These are phyloP conservation scores for Leptothorax acervorum DNA, from an alignment of 2,888 invertebrate species.

Conservation along the genomic window DNA sequence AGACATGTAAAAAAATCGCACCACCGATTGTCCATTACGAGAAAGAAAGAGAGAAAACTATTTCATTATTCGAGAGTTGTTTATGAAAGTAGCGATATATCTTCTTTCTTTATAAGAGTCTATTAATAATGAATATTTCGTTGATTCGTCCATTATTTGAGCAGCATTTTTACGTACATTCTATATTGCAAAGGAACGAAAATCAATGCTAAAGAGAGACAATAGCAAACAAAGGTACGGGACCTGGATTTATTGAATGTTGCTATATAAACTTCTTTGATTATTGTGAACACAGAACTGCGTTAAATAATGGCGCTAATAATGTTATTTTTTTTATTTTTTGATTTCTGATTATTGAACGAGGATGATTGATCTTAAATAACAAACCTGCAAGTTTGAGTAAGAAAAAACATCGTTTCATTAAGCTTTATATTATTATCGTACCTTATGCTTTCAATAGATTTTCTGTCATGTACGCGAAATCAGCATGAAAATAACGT, in stretches of 20 bases:
- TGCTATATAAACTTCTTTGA: constrained; percentile 49
- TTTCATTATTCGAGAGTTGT: constrained; percentile 59
- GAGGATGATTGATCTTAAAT: not conserved
- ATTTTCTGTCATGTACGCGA: not conserved
- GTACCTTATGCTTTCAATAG: constrained; percentile 17
- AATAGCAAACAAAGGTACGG: constrained; percentile 78
- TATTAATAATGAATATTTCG: constrained; percentile 80
- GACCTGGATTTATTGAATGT: constrained; percentile 75
- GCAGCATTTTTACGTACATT: constrained; percentile 72
- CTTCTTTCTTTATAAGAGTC: constrained; percentile 79
- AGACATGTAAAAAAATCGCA: constrained; percentile 71
- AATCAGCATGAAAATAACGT: constrained; percentile 23
- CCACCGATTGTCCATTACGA: constrained; percentile 49
- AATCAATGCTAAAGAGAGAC: constrained; percentile 56
- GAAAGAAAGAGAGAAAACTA: constrained; percentile 34
- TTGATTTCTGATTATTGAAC: not conserved
- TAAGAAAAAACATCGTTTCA: not conserved
- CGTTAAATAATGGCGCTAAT: constrained; percentile 7
- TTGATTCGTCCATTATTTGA: constrained; percentile 77
- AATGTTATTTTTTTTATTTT: constrained; percentile 19
- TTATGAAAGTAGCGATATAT: constrained; percentile 56
- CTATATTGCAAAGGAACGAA: constrained; percentile 60
- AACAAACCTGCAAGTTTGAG: constrained; percentile 5
- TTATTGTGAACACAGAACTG: constrained; percentile 37
- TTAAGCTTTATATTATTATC: constrained; percentile 8